These are phyloP conservation scores for Rhincodon typus DNA, from an alignment of 2,797 vertebrate genomes.

Conservation along the genomic window DNA sequence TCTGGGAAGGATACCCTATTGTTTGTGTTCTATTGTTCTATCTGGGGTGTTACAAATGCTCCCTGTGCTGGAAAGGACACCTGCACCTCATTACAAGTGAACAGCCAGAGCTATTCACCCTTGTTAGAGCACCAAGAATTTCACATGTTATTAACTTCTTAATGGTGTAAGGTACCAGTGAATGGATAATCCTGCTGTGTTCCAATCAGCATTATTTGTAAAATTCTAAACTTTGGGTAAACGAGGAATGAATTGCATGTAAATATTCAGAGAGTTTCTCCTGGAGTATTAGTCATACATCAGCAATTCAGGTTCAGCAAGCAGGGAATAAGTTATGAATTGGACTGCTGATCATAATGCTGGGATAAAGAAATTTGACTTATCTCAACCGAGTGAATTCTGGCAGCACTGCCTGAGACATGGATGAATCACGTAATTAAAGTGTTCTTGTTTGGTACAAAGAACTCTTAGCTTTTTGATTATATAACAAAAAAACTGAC, in stretches of 20 bases:
- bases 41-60: no score
- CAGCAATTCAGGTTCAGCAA: not conserved
- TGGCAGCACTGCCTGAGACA: not conserved
- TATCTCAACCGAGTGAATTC: not conserved
- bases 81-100: no score
- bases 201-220: no score
- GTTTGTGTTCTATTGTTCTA: no score
- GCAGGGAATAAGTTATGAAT: not conserved
- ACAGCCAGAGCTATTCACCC: no score
- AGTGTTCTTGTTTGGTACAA: not conserved
- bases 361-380: not conserved
- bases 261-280: not conserved
- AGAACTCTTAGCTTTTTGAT: not conserved
- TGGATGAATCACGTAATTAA: constrained; percentile 16
- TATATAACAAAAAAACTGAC: not conserved
- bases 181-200: no score
- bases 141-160: no score
- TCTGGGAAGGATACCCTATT: no score
- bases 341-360: not conserved
- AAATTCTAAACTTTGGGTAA: not conserved
- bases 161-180: no score
- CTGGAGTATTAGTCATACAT: not conserved
- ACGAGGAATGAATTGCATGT: not conserved
- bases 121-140: no score
- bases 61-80: no score